These are phyloP conservation scores for Diorhabda sublineata DNA, from an alignment of 1,140 invertebrate genomes.

Conservation along the genomic window DNA sequence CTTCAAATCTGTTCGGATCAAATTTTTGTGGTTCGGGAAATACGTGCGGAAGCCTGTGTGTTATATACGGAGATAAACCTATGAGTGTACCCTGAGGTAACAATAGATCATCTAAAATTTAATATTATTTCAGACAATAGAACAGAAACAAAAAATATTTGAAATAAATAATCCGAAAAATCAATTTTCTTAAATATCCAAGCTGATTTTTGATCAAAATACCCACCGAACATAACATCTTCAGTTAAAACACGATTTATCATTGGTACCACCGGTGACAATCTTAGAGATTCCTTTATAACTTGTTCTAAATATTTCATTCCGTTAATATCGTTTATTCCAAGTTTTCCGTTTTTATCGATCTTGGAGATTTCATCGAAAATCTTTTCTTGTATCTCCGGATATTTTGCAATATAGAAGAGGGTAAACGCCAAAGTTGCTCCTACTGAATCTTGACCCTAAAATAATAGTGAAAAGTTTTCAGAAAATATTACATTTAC, in stretches of 20 bases:
- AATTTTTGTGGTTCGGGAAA: slow-evolving; percentile 70
- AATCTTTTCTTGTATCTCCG: slow-evolving; percentile 58
- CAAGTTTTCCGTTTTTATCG: slow-evolving; percentile 13
- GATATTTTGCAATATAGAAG: slow-evolving; percentile 57
- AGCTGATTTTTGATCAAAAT: background rate
- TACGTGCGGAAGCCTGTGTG: slow-evolving; percentile 62
- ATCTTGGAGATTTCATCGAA: slow-evolving; percentile 49
- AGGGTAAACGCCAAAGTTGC: slow-evolving; percentile 58
- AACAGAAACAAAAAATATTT: no score
- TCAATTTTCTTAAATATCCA: no score
- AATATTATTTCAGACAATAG: background rate
- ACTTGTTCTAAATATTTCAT: slow-evolving; percentile 65
- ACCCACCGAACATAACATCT: slow-evolving; percentile 51
- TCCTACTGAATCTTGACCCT: slow-evolving; percentile 73
- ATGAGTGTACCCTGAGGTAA: slow-evolving; percentile 47
- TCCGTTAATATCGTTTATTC: slow-evolving; percentile 52
- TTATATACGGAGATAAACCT: slow-evolving; percentile 47
- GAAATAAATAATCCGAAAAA: no score
- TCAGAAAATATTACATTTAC: no score
- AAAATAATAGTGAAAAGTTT: slow-evolving; percentile 36
- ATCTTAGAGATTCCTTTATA: slow-evolving; percentile 61
- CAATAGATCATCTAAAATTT: slow-evolving; percentile 28
- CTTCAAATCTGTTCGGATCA: slow-evolving; percentile 66
- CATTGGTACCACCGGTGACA: slow-evolving; percentile 66
- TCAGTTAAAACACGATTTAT: slow-evolving; percentile 56